Conservation (phyloP, 2,797 vertebrate genomes). For the Phoebastria nigripes region DNA sequence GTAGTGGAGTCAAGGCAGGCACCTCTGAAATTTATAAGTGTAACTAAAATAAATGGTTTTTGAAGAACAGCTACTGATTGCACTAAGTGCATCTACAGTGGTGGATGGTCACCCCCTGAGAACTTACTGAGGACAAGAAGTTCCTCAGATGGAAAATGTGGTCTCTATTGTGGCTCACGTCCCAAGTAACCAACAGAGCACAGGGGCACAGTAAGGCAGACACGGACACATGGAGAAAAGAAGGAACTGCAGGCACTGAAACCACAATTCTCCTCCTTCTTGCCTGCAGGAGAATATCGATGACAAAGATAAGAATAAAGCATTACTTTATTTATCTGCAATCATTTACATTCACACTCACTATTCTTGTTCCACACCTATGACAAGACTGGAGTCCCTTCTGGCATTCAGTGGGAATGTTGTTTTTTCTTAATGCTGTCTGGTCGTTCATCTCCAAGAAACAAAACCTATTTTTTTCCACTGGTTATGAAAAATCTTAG, state of each 20-base stretch:
- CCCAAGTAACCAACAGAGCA: not conserved
- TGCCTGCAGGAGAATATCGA: not conserved
- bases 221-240: not conserved
- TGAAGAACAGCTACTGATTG: not conserved
- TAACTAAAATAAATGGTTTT: not conserved
- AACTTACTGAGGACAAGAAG: not conserved
- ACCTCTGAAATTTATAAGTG: not conserved
- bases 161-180: not conserved
- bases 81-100: not conserved
- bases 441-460: not conserved
- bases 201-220: not conserved
- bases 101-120: not conserved
- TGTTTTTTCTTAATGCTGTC: not conserved
- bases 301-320: not conserved
- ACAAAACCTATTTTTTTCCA: not conserved
- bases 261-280: not conserved
- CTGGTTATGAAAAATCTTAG: not conserved
- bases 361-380: not conserved
- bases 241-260: not conserved
- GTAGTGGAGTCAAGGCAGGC: not conserved
- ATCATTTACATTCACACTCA: not conserved
- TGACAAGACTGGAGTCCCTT: not conserved
- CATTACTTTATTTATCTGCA: not conserved
- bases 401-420: not conserved
- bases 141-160: not conserved